Evolutionary conservation across 2,888 invertebrate genomes (phyloP).

Genomic region (Lacanobia wlatinum): DNA sequence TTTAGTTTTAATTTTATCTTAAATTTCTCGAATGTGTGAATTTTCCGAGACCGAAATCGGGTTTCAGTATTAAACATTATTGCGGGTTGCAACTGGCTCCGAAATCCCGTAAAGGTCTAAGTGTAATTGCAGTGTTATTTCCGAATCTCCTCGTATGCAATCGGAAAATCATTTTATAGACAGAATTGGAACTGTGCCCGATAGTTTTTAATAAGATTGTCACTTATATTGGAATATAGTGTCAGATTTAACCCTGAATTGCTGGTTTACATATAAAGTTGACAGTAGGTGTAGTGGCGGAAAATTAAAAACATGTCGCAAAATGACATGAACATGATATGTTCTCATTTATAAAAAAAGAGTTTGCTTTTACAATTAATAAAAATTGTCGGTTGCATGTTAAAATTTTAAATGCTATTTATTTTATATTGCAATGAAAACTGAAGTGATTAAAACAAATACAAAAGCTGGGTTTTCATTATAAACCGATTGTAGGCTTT

Average conservation of each 20-base stretch:
- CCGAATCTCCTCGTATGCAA: conserved; percentile 15
- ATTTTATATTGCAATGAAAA: not conserved
- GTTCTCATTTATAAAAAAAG: conserved; percentile 2
- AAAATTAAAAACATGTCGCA: conserved; percentile 31
- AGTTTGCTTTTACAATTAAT: not conserved
- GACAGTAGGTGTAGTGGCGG: conserved; percentile 8
- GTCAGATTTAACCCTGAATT: conserved; percentile 15
- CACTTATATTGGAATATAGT: conserved; percentile 17
- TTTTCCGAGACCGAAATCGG: conserved; percentile 10
- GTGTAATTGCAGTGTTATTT: conserved; percentile 23
- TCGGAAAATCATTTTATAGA: conserved; percentile 41
- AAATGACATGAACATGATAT: conserved; percentile 17
- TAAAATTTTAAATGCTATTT: not conserved
- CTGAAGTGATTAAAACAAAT: not conserved
- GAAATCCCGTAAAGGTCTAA: conserved; percentile 20
- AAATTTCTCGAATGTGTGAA: not conserved
- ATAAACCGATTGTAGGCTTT: not conserved
- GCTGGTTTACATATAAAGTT: not conserved
- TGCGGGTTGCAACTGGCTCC: conserved; percentile 9
- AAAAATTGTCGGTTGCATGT: not conserved
- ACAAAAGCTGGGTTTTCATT: not conserved
- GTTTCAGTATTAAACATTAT: conserved; percentile 14
- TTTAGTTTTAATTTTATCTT: not conserved
- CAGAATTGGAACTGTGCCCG: conserved; percentile 44
- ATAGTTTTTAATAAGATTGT: conserved; percentile 25